Evolutionary conservation across 2,113 vertebrate genomes (phyloP).

Genomic region (Crypturellus undulatus): DNA sequence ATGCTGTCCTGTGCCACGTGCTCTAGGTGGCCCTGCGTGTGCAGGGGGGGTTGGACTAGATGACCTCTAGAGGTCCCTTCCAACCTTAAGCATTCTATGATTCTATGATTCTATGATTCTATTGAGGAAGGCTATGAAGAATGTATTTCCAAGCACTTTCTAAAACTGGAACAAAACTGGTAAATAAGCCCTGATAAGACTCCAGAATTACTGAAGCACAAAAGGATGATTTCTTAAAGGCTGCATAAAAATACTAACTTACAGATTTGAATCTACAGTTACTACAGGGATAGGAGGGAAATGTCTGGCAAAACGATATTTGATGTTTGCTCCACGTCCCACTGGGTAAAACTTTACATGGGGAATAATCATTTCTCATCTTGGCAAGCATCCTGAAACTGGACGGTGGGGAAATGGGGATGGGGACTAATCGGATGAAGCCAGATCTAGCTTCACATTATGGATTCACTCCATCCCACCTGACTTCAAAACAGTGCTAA

Average conservation of each 20-base stretch:
- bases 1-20: no score
- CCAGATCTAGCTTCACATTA: slow-evolving; percentile 46
- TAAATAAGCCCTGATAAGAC: background rate
- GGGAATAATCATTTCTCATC: background rate
- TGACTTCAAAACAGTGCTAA: slow-evolving; percentile 55
- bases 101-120: no score
- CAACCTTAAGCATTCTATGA: no score
- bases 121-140: background rate
- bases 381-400: background rate
- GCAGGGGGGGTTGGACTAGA: no score
- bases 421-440: background rate
- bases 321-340: background rate
- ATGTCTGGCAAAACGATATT: background rate
- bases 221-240: background rate
- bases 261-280: background rate
- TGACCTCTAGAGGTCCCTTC: no score
- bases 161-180: background rate
- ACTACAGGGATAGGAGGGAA: background rate
- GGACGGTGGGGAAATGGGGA: background rate
- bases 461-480: slow-evolving; percentile 23
- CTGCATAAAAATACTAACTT: background rate
- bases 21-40: no score
- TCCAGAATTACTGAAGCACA: background rate
- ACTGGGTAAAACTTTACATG: background rate
- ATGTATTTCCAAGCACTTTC: background rate